Conservation (phyloP, 2,113 vertebrate genomes). For the Polypterus senegalus region DNA sequence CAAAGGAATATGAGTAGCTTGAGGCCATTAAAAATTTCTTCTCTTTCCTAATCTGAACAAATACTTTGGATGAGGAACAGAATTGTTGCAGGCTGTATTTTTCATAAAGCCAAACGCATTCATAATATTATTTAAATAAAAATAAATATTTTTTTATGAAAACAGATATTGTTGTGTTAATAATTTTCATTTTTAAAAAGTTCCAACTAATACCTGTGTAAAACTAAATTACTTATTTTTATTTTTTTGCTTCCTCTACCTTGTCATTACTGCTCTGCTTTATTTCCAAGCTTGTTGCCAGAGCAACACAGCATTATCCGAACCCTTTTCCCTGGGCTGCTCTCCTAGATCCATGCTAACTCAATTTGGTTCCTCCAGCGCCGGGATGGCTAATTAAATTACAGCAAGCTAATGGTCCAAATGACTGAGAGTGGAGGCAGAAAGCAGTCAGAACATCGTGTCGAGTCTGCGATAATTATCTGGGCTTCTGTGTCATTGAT, state of each 20-base stretch:
- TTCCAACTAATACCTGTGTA: no score
- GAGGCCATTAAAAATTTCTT: conserved; percentile 47
- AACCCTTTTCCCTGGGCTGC: conserved; percentile 26
- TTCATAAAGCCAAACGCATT: no score
- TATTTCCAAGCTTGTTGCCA: conserved; percentile 35
- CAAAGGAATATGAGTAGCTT: conserved; percentile 8
- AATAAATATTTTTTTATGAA: no score
- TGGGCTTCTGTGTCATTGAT: conserved; percentile 31
- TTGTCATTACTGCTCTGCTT: conserved; percentile 42
- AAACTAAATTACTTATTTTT: no score
- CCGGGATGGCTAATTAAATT: conserved; percentile 91
- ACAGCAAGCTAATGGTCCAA: conserved; percentile 82
- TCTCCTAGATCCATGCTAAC: conserved; percentile 91
- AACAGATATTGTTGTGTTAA: no score
- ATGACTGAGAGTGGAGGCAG: conserved; percentile 66
- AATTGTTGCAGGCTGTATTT: no score
- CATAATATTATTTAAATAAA: no score
- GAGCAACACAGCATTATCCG: conserved; percentile 39
- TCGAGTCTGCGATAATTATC: conserved; percentile 77
- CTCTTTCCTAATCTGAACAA: conserved; percentile 33
- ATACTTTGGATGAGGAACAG: no score
- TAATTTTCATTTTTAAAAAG: no score
- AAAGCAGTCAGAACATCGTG: conserved; percentile 62
- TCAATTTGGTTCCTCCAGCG: conserved; percentile 86
- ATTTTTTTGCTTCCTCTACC: not conserved